Base-by-base conservation (phyloP, 2,888 invertebrate species). In the Toxonevra muliebris region DNA sequence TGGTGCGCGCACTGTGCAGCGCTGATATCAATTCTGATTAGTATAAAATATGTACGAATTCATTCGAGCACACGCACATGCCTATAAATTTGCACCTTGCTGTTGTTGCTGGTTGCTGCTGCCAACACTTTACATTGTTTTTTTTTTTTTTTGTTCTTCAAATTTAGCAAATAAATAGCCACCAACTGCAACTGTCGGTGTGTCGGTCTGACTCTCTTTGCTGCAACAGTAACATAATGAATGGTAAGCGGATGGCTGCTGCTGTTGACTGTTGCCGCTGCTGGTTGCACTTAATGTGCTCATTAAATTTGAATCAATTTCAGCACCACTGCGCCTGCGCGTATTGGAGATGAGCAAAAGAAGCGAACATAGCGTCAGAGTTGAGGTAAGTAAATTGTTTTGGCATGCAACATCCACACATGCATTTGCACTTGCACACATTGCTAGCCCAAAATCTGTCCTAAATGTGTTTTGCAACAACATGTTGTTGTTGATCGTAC, bases 301-400 rank as follows among this genome's bases (percentile, higher is more conserved):
- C n/a, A n/a, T 48, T 48, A 48, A 48, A 48, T 48, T 48, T 48
- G 15, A 48, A 48, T 48, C 48, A 48, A 48, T 48, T 48, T 48
- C 48, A 48, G 15, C 48, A 3, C 48, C 8, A 48, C 9, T 48
- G 5, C 5, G 15, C 5, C 45, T 12, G 13, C 45, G 45, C 45
- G 5, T 4, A 30, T 30, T 30, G 30, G 3, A 30, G 30, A 30
- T 30, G n/a, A n/a, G n/a, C n/a, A n/a, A n/a, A n/a, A n/a, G 13
- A 45, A 45, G 15, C 48, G 48, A 8, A 48, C n/a, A 13, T 11
- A 48, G 15, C 48, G 42, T 52, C 58, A 58, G 19, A 30, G 30
- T 30, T 30, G 30, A 30, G 30, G 30, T 7, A 7, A 30, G 30
- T 30, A 30, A 30, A 30, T 30, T 30, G 30, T 7, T n/a, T n/a